These are phyloP conservation scores for Heliconius charithonia DNA, from an alignment of 2,888 invertebrate genomes.

Conservation along the genomic window DNA sequence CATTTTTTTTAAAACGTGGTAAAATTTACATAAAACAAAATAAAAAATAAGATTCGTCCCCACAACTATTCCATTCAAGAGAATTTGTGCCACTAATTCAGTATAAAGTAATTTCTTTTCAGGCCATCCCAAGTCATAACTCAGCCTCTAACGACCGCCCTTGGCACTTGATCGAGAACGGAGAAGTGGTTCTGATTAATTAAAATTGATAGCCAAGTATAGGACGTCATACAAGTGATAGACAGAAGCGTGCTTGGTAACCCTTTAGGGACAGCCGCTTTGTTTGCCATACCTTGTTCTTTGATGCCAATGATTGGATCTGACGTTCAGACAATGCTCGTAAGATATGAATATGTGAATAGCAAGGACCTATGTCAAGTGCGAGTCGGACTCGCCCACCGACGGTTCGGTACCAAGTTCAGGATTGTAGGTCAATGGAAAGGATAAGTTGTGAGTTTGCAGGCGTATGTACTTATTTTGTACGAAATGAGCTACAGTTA, in stretches of 20 bases:
- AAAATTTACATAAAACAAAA: no score
- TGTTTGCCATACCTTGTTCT: neutral
- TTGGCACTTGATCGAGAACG: slow-evolving; percentile 11
- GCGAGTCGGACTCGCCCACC: no score
- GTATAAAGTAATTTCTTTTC: slow-evolving; percentile 15
- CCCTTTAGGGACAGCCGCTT: slow-evolving; percentile 4
- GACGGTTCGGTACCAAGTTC: no score
- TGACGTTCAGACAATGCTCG: neutral
- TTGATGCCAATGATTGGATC: neutral
- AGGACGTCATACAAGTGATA: slow-evolving; percentile 7
- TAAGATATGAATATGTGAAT: neutral
- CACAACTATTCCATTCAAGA: neutral
- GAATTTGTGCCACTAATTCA: neutral
- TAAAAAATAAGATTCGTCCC: no score
- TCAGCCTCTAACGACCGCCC: slow-evolving; percentile 17
- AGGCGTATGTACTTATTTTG: no score
- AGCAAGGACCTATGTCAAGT: neutral
- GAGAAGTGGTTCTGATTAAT: slow-evolving; percentile 25
- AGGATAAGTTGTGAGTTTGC: no score
- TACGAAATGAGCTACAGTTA: no score
- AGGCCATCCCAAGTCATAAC: slow-evolving; percentile 16
- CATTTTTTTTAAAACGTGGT: no score
- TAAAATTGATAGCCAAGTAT: slow-evolving; percentile 19
- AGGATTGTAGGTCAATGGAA: no score
- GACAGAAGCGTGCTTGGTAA: slow-evolving; percentile 17